Percentiles rank a stretch among this genome's conserved stretches.
These are phyloP conservation scores for Oryzias curvinotus DNA, from an alignment of 2,113 vertebrate species.

Conservation along the genomic window DNA sequence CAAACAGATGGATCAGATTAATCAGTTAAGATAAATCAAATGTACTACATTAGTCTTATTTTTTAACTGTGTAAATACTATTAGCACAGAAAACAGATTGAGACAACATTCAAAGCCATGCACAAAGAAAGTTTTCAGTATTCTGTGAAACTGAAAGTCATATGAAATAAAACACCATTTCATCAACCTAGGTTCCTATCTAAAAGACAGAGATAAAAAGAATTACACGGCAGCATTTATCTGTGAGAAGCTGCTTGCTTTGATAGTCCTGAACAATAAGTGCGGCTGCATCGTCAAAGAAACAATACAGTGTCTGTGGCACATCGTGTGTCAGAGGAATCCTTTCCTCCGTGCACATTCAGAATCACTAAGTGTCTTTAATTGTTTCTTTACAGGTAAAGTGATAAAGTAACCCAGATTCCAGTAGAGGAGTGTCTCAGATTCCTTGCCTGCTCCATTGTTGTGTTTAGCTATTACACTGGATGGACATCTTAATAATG, in stretches of 20 bases:
- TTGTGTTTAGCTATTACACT: constrained; percentile 16
- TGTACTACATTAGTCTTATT: too few relatives aligned
- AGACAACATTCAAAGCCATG: neutral
- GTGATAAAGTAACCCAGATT: constrained; percentile 37
- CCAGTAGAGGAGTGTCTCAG: constrained; percentile 4
- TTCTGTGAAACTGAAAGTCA: constrained; percentile 7
- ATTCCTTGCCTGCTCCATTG: constrained; percentile 21
- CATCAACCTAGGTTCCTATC: constrained; percentile 44
- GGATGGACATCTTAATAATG: constrained; percentile 39
- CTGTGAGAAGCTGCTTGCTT: constrained; percentile 50
- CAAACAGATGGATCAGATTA: too few relatives aligned
- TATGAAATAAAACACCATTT: constrained; percentile 28
- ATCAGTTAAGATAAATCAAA: too few relatives aligned
- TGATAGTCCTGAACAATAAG: constrained; percentile 59
- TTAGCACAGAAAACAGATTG: too few relatives aligned
- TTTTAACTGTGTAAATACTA: too few relatives aligned
- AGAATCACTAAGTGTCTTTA: constrained; percentile 38
- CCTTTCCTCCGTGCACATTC: constrained; percentile 35
- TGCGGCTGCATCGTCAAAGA: constrained; percentile 61
- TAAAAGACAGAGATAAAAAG: constrained; percentile 1
- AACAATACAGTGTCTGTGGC: constrained; percentile 41
- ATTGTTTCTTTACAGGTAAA: constrained; percentile 41
- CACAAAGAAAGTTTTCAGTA: constrained; percentile 19
- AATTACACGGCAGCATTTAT: constrained; percentile 57
- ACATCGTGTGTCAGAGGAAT: constrained; percentile 33